Evolutionary conservation across 2,888 invertebrate genomes (phyloP).

Genomic region (Drosophila parthenogenetica): DNA sequence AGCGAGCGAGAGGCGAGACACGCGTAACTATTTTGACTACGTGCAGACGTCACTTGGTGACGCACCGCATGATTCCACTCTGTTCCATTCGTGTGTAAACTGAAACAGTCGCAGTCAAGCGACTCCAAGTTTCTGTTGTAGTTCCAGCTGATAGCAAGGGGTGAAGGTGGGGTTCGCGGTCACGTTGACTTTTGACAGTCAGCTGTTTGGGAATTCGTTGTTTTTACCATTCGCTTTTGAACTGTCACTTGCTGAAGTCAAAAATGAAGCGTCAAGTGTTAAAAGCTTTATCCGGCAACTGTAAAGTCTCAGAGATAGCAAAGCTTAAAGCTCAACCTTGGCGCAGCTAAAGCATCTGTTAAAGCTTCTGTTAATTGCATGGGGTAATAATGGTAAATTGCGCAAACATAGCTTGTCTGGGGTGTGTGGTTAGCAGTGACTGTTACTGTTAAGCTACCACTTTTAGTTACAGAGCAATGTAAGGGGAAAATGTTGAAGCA

Average conservation of each 20-base stretch:
- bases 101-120: conserved; percentile 42
- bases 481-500: background rate
- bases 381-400: conserved; percentile 59
- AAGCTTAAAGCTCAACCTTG: conserved; percentile 13
- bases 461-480: background rate
- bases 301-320: conserved; percentile 19
- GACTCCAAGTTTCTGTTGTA: conserved; percentile 42
- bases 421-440: conserved; percentile 18
- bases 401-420: conserved; percentile 5
- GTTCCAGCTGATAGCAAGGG: conserved; percentile 54
- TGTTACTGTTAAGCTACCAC: conserved; percentile 5
- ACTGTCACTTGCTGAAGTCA: conserved; percentile 52
- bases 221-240: conserved; percentile 29
- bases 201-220: conserved; percentile 50
- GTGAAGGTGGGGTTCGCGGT: background rate
- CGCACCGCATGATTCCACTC: conserved; percentile 67
- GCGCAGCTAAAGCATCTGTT: conserved; percentile 4
- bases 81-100: conserved; percentile 54
- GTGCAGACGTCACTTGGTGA: conserved; percentile 70
- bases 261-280: conserved; percentile 46
- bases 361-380: conserved; percentile 13
- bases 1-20: conserved; percentile 37
- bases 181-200: conserved; percentile 62
- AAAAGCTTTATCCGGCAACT: conserved; percentile 26
- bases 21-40: conserved; percentile 59